Evolutionary conservation across 1,140 invertebrate species (phyloP), one percentile per base, ranked within the genome.

Genomic region (Planococcus citri): DNA sequence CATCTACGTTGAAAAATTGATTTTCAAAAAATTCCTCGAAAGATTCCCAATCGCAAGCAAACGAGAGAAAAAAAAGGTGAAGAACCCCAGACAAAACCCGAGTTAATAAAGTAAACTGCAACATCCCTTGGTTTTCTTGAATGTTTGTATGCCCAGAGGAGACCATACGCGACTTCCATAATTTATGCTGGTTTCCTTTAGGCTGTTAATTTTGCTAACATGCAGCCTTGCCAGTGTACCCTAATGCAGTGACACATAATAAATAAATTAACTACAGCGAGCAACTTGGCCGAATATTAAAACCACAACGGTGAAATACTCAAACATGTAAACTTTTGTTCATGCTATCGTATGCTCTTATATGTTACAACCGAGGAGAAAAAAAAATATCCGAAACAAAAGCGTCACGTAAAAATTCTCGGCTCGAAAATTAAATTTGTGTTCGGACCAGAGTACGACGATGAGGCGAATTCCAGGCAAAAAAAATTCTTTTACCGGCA

Each of bases 231-330:
- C 33, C n/a, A n/a, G 33, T 37, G n/a, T 17, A 51, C 41, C 41
- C n/a, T 51, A 14, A 51, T 51, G n/a, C 41, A 51, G 41, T 20
- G 41, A 51, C 41, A 51, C n/a, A 51, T 51, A 51, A 20, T 51
- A 51, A 51, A 51, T 51, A 51, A 51, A 51, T 51, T 51, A 51
- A 51, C 41, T 51, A 51, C 17, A 51, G 41, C 41, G 41, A 51
- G 17, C 10, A 51, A 20, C 41, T 51, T 51, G n/a, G n/a, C 10
- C 41, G 17, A 51, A 51, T 51, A 51, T 51, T 51, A 51, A 51
- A 51, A 51, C 41, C 41, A 20, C 41, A 51, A 51, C 41, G 41
- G n/a, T 51, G 17, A 51, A 51, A 4, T 14, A 51, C 41, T 9
- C 41, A 51, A 20, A 20, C 10, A 17, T 51, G 41, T 20, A 33